phyloP scores from a whole-genome alignment of 2,888 invertebrate genomes.

The Synergus japonicus region DNA sequence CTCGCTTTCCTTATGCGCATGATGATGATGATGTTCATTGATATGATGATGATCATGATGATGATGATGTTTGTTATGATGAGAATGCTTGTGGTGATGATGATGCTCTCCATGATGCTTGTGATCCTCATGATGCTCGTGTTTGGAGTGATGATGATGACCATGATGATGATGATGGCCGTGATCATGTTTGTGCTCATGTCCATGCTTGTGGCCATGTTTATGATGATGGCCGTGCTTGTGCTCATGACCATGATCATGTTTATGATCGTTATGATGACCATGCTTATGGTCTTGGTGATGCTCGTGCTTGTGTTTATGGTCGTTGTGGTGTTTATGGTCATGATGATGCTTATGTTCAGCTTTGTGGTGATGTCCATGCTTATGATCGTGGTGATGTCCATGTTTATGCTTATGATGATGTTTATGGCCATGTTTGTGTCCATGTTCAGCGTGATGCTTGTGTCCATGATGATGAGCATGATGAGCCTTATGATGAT shows the following conservation, averaged over 20 bases:
- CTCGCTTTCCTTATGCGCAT: slow-evolving; percentile 69
- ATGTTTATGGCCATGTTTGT: slow-evolving; percentile 53
- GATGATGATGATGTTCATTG: slow-evolving; percentile 69
- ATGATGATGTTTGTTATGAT: slow-evolving; percentile 70
- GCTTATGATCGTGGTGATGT: slow-evolving; percentile 55
- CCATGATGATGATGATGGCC: slow-evolving; percentile 59
- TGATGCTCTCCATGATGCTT: slow-evolving; percentile 70
- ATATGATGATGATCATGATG: slow-evolving; percentile 70
- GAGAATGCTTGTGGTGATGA: slow-evolving; percentile 67
- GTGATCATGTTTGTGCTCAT: slow-evolving; percentile 66
- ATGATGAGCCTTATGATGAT: slow-evolving; percentile 50
- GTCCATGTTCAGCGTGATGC: slow-evolving; percentile 52
- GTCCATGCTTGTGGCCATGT: slow-evolving; percentile 66
- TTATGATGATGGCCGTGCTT: slow-evolving; percentile 65
- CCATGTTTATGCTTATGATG: slow-evolving; percentile 55
- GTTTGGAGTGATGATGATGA: slow-evolving; percentile 56
- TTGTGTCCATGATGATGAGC: slow-evolving; percentile 58
- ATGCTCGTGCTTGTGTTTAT: slow-evolving; percentile 65
- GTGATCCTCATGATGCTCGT: slow-evolving; percentile 58
- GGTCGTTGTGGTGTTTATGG: slow-evolving; percentile 58
- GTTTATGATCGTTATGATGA: slow-evolving; percentile 59
- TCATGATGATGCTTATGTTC: slow-evolving; percentile 58
- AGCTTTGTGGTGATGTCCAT: slow-evolving; percentile 61
- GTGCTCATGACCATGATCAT: slow-evolving; percentile 62
- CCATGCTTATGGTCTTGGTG: slow-evolving; percentile 60